Percentiles rank a stretch among this genome's conserved stretches.
These are phyloP conservation scores for Oscheius sp. DNA, from an alignment of 2,888 invertebrate species.

Conservation along the genomic window DNA sequence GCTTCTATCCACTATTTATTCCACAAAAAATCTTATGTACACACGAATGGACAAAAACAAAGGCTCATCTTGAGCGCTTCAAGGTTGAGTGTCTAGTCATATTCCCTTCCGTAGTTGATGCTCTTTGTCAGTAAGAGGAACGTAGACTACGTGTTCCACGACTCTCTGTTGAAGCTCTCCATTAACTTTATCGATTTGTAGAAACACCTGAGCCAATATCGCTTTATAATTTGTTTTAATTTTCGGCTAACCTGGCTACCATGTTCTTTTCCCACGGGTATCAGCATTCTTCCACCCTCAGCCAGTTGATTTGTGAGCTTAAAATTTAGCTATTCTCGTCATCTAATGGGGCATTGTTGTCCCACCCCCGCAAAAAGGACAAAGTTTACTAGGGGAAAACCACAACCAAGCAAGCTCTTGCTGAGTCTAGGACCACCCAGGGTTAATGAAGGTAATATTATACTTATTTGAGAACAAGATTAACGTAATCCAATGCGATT, in stretches of 20 bases:
- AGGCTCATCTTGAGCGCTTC: too few species aligned
- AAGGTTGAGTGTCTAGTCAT: not conserved
- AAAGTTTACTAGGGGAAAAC: not conserved
- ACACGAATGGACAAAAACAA: too few species aligned
- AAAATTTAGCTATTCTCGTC: constrained; percentile 39
- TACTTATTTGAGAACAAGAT: too few species aligned
- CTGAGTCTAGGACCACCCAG: not conserved
- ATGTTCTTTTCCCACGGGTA: constrained; percentile 62
- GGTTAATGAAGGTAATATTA: not conserved
- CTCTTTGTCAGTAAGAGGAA: constrained; percentile 88
- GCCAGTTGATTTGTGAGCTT: constrained; percentile 88
- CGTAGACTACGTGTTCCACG: constrained; percentile 94
- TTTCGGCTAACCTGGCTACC: constrained; percentile 41
- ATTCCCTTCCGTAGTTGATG: constrained; percentile 73
- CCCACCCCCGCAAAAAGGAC: not conserved
- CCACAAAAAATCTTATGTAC: too few species aligned
- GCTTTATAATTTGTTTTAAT: not conserved
- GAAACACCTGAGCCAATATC: constrained; percentile 74
- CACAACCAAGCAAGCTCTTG: too few species aligned
- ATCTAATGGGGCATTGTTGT: constrained; percentile 4
- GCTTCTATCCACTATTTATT: too few species aligned
- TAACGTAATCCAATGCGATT: not conserved
- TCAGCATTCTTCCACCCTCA: constrained; percentile 85
- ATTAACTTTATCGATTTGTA: constrained; percentile 88
- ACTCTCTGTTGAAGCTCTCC: constrained; percentile 78